Evolutionary conservation across 2,888 invertebrate species (phyloP).

Genomic region (Abrostola tripartita): DNA sequence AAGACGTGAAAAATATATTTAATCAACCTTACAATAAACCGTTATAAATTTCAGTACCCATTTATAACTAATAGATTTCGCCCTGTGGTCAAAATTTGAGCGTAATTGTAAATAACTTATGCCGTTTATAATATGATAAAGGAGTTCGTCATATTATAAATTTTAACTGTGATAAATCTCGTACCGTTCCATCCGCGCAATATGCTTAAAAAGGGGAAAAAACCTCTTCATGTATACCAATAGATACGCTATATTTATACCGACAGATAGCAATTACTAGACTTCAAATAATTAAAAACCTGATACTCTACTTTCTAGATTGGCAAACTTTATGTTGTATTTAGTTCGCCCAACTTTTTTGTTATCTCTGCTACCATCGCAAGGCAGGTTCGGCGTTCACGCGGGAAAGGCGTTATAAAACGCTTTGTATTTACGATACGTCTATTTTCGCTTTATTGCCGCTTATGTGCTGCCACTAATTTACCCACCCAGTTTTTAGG

Average conservation of each 20-base stretch:
- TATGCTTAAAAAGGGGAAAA: background rate
- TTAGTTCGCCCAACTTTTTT: conserved; percentile 64
- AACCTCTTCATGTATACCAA: background rate
- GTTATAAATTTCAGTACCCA: too few species aligned
- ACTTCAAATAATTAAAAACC: conserved; percentile 49
- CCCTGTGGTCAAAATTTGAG: too few species aligned
- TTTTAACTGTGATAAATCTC: too few species aligned
- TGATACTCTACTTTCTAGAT: conserved; percentile 46
- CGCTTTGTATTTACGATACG: conserved; percentile 75
- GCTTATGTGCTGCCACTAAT: conserved; percentile 68
- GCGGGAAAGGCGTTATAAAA: conserved; percentile 69
- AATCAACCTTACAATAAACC: too few species aligned
- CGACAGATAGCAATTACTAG: conserved; percentile 8
- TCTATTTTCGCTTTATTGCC: conserved; percentile 73
- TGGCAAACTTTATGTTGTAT: conserved; percentile 50
- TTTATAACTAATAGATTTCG: too few species aligned
- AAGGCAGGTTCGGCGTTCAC: conserved; percentile 60
- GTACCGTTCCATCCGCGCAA: too few species aligned
- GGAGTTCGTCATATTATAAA: too few species aligned
- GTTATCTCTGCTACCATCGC: conserved; percentile 67
- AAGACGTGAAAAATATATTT: too few species aligned
- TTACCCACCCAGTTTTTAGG: conserved; percentile 57
- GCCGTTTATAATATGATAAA: too few species aligned
- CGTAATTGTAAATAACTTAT: too few species aligned
- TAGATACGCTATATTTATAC: background rate